phyloP scores from a whole-genome alignment of 2,888 invertebrate species.

The Morpho achilles region DNA sequence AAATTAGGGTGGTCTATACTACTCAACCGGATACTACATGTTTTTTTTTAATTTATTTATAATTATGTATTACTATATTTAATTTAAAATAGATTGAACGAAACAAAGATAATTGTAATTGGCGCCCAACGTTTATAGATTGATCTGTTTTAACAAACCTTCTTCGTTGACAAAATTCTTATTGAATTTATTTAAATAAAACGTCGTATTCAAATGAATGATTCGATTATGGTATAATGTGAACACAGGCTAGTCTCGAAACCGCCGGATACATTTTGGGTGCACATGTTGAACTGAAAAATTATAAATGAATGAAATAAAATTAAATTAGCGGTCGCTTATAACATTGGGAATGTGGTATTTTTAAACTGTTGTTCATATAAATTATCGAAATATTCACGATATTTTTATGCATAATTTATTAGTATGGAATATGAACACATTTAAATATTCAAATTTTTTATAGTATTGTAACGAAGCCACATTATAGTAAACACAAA shows the following conservation, averaged over 20 bases:
- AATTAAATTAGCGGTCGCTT: slow-evolving; percentile 22
- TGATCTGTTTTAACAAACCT: too few relatives aligned
- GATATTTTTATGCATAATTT: neutral
- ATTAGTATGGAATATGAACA: neutral
- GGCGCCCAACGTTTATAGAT: too few relatives aligned
- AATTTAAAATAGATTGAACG: too few relatives aligned
- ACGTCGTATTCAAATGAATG: neutral
- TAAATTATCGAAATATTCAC: neutral
- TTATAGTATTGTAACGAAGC: too few relatives aligned
- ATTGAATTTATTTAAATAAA: too few relatives aligned
- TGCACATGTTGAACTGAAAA: slow-evolving; percentile 24
- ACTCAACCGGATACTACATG: too few relatives aligned
- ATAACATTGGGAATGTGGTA: slow-evolving; percentile 17
- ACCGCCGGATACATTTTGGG: slow-evolving; percentile 24
- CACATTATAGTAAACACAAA: too few relatives aligned
- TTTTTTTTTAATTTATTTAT: too few relatives aligned
- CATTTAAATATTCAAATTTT: neutral
- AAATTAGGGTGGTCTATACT: too few relatives aligned
- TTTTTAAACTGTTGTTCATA: slow-evolving; percentile 13
- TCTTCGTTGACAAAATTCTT: too few relatives aligned
- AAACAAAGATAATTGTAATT: too few relatives aligned
- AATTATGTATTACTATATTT: too few relatives aligned
- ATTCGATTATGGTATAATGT: slow-evolving; percentile 23
- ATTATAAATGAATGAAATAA: slow-evolving; percentile 24
- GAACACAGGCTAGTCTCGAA: slow-evolving; percentile 21